phyloP scores from a whole-genome alignment of 2,888 invertebrate species.

The Cancer borealis region DNA sequence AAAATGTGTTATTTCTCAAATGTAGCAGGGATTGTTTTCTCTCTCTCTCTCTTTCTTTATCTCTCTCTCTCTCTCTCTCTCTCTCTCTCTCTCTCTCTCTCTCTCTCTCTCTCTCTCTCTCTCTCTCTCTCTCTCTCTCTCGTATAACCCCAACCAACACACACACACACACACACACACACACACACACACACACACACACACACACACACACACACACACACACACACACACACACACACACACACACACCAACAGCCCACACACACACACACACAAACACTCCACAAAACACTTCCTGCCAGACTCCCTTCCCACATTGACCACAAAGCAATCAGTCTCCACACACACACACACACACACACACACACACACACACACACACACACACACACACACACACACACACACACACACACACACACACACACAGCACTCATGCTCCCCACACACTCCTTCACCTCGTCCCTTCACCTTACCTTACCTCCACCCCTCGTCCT shows the following conservation, averaged over 20 bases:
- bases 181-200: not conserved
- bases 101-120: no score
- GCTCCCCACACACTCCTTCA: not conserved
- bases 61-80: no score
- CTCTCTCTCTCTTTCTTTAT: not conserved
- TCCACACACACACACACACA: not conserved
- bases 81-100: no score
- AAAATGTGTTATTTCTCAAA: not conserved
- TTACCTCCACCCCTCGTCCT: not conserved
- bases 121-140: no score
- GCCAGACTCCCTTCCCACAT: not conserved
- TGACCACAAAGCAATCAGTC: not conserved
- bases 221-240: not conserved
- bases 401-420: slow-evolving; percentile 7
- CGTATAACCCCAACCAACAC: no score
- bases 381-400: no score
- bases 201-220: not conserved
- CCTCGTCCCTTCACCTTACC: not conserved
- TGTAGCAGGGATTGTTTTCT: not conserved
- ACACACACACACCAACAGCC: not conserved
- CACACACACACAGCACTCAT: no score
- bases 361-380: no score
- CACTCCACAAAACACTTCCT: not conserved
- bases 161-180: no score
- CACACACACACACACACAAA: not conserved